Percentiles rank a stretch among this genome's conserved stretches.
These are phyloP conservation scores for Cylloceria caligata DNA, from an alignment of 2,888 invertebrate genomes.

Conservation along the genomic window DNA sequence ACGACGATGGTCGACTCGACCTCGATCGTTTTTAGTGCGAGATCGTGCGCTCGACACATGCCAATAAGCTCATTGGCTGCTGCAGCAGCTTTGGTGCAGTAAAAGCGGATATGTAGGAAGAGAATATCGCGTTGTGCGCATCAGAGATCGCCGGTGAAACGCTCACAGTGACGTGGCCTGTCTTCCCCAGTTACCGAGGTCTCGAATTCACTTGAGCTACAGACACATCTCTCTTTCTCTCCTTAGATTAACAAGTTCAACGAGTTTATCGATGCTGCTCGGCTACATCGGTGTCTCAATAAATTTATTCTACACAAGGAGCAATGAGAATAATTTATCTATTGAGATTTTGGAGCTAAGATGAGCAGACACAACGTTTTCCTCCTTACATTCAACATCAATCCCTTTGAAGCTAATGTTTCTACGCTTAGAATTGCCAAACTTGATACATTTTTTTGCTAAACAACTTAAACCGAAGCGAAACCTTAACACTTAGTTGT, in stretches of 20 bases:
- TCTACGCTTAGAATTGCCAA: neutral
- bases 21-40: conserved; percentile 83
- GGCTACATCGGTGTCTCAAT: conserved; percentile 12
- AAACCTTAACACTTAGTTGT: no score
- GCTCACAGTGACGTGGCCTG: conserved; percentile 49
- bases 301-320: conserved; percentile 29
- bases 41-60: conserved; percentile 60
- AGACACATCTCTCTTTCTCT: neutral
- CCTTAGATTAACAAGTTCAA: conserved; percentile 14
- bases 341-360: conserved; percentile 23
- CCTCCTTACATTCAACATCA: neutral
- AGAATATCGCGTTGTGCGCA: conserved; percentile 39
- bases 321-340: conserved; percentile 23
- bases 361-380: conserved; percentile 7
- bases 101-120: conserved; percentile 49
- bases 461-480: no score
- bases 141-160: conserved; percentile 65
- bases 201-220: conserved; percentile 62
- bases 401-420: neutral
- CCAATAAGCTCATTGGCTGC: conserved; percentile 45
- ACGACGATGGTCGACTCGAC: conserved; percentile 77
- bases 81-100: conserved; percentile 54
- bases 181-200: conserved; percentile 38
- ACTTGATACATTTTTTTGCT: neutral
- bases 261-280: conserved; percentile 20